Base-by-base conservation (phyloP, 2,113 vertebrate species). In the Rousettus leschenaultii region DNA sequence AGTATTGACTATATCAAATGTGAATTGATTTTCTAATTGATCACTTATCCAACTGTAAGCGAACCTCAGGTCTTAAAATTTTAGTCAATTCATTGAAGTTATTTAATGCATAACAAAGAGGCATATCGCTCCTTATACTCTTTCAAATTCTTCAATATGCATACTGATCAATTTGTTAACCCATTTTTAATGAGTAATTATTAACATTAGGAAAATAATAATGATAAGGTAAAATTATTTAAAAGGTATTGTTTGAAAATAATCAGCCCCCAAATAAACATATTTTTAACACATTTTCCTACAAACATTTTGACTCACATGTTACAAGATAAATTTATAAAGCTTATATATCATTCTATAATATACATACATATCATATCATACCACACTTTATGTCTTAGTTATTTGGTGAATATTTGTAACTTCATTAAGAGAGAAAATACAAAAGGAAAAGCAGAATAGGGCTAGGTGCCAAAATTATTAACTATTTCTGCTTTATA, bases 171-270 rank as follows among this genome's bases (percentile, higher is more conserved):
- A 30, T 89, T 59, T 89, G 63, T 75, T 89, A 95, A 93, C 53
- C 33, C 40, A 79, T 74, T 86, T 98, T 88, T 71, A 74, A 35
- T 48, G 87, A 91, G 84, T 96, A 98, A 98, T 97, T 98, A 93
- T 91, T 91, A 97, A 95, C 97, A 97, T 97, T 35, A 86, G 92
- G 92, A 77, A 57, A 95, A 51, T 77, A 59, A 96, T 86, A 97
- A 97, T 96, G 28, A 75, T 75, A 92, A 66, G 70, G 95, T 94
- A 68, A 45, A 97, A 86, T 96, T 14, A 61, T 97, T 51, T 89
- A 93, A 96, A 90, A 22, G 74, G 40, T 74, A 94, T 71, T 40
- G 7, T 92, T 96, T 51, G 19, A 57, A 86, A 84, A 89, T 75
- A 97, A 97, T 65, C 53, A 51, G 18, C 8, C 16, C 35, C 30